Evolutionary conservation across 1,140 invertebrate species (phyloP).

Genomic region (Laupala kohalensis): DNA sequence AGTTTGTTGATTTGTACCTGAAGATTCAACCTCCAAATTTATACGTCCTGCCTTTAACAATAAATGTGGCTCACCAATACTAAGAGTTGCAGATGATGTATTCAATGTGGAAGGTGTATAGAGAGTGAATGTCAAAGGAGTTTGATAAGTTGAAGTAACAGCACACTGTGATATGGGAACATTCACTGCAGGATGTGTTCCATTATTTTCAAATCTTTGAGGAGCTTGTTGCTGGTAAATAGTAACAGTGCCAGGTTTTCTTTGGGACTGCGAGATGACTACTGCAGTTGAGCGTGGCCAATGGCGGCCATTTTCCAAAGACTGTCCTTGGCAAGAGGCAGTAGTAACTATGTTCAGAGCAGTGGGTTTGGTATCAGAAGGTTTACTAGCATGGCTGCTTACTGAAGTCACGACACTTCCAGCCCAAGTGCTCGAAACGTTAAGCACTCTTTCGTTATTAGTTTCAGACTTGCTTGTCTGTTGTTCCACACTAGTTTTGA

Average conservation of each 20-base stretch:
- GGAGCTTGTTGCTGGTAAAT: slow-evolving; percentile 1
- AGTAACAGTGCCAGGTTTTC: slow-evolving; percentile 3
- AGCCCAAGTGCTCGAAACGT: slow-evolving; percentile 1
- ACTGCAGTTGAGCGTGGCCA: not conserved
- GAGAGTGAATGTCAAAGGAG: slow-evolving; percentile 17
- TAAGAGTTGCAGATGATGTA: slow-evolving; percentile 1
- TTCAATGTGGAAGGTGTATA: slow-evolving; percentile 14
- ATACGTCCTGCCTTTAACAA: slow-evolving; percentile 19
- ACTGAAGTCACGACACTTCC: slow-evolving; percentile 10
- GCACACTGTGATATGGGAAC: not conserved
- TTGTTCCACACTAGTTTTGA: slow-evolving; percentile 8
- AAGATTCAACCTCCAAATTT: slow-evolving; percentile 25
- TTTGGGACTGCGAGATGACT: not conserved
- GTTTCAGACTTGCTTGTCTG: slow-evolving; percentile 5
- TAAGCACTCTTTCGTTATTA: not conserved
- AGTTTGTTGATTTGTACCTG: slow-evolving; percentile 3
- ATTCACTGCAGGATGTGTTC: not conserved
- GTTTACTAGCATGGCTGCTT: not conserved
- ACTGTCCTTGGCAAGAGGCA: slow-evolving; percentile 1
- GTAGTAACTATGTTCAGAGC: not conserved
- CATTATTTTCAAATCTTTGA: not conserved
- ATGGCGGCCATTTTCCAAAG: not conserved
- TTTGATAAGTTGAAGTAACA: not conserved
- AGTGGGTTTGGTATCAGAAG: not conserved
- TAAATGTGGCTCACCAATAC: slow-evolving; percentile 5